A percentile compares a stretch with the other conserved stretches of the same genome.
Conservation (phyloP, 2,797 vertebrate genomes). For the Poeciliopsis infans region DNA sequence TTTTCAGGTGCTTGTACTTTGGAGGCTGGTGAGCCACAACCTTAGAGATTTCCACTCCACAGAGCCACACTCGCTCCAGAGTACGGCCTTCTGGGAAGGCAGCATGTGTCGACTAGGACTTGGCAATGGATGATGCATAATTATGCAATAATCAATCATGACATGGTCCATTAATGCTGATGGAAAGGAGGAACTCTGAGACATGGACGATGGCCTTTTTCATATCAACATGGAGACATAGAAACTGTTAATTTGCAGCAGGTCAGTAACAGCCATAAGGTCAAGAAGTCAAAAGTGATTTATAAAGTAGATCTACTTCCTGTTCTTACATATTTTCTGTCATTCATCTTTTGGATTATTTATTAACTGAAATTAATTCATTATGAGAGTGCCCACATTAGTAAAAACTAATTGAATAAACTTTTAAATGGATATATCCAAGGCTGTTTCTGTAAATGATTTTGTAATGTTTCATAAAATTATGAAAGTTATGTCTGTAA, state of each 20-base stretch:
- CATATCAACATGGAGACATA: conserved; percentile 28
- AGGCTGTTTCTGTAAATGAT: neutral
- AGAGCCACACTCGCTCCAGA: conserved; percentile 82
- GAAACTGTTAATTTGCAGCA: conserved; percentile 36
- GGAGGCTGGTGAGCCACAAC: conserved; percentile 87
- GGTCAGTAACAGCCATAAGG: conserved; percentile 47
- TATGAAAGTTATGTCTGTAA: neutral
- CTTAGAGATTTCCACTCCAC: conserved; percentile 85
- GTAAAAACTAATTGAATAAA: neutral
- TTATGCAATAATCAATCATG: conserved; percentile 73
- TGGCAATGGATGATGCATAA: conserved; percentile 56
- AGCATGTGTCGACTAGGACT: conserved; percentile 51
- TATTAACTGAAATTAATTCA: conserved; percentile 19
- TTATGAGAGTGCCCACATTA: neutral
- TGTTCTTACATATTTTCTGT: conserved; percentile 24
- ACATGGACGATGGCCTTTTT: conserved; percentile 36
- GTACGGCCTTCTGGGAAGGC: conserved; percentile 78
- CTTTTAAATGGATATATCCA: neutral
- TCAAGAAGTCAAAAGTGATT: conserved; percentile 37
- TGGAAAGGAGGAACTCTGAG: conserved; percentile 31
- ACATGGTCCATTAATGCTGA: conserved; percentile 55
- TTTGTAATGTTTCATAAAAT: no score
- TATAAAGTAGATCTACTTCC: conserved; percentile 23
- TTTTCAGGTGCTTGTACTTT: conserved; percentile 98
- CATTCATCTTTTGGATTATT: conserved; percentile 26